Evolutionary conservation across 2,113 vertebrate genomes (phyloP).

Genomic region (Mustela lutreola): DNA sequence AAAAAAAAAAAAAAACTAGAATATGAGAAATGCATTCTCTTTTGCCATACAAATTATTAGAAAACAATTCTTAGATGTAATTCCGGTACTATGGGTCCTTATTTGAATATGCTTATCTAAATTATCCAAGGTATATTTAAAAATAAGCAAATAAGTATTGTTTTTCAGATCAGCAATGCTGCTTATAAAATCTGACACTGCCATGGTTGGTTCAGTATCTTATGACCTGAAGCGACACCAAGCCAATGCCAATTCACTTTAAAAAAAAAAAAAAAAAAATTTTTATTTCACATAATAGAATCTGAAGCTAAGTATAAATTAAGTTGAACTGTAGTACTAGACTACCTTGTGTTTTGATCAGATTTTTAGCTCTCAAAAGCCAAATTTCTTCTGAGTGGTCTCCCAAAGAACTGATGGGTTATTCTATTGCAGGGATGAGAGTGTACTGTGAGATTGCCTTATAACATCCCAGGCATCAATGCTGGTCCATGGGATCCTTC

Average conservation of each 20-base stretch:
- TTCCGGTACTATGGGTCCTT: constrained; percentile 24
- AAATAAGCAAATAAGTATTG: constrained; percentile 34
- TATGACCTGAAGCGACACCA: not conserved
- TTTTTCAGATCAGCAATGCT: constrained; percentile 21
- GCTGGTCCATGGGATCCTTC: not conserved
- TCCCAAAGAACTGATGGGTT: not conserved
- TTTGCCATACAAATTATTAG: constrained; percentile 51
- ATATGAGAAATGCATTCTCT: not conserved
- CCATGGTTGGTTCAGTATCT: not conserved
- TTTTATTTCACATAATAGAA: not conserved
- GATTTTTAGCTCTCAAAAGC: not conserved
- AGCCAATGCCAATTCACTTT: not conserved
- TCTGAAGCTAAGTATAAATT: not conserved
- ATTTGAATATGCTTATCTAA: constrained; percentile 52
- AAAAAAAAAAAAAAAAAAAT: not conserved
- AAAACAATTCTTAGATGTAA: not conserved
- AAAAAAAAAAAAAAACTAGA: not conserved
- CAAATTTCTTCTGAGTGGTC: not conserved
- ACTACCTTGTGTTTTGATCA: constrained; percentile 19
- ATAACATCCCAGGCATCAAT: not conserved
- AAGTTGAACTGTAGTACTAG: not conserved
- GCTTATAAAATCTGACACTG: constrained; percentile 38
- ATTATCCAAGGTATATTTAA: constrained; percentile 29
- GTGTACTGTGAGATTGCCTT: not conserved
- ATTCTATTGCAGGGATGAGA: not conserved